Base-by-base conservation (phyloP, 2,797 vertebrate genomes). In the Sebastes vulpes region DNA sequence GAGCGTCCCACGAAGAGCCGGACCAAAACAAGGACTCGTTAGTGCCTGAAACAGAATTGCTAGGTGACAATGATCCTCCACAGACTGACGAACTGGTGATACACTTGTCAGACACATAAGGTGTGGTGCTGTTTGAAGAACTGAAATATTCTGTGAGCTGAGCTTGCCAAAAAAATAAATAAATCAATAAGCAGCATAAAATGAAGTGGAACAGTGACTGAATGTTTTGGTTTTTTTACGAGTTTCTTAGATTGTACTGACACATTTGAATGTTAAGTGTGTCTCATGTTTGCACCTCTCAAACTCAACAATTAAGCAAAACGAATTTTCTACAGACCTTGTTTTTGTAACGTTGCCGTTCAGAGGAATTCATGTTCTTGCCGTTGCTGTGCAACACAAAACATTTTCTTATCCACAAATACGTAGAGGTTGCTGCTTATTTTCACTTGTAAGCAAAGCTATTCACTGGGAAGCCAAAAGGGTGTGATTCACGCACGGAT, bases 41-140 rank as follows among this genome's bases (percentile, higher is more conserved):
- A 4, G 97, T 98, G 75, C 97, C 97, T 1, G 98, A 99, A 91
- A 98, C 98, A 1, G 98, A 99, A 90, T 95, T 99, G 72, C 93
- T 98, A 31, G 98, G 97, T 2, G 97, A 98, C 90, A 97, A 85
- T 84, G 98, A 98, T 71, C 93, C 92, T 28, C 91, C 96, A 87
- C 97, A 96, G 72, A 94, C 95, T 85, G 97, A 97, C 0, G 74
- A 87, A 32, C 46, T 79, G 91, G 67, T 9, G 7, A 70, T 74
- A 20, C 71, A 84, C 48, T 26, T 84, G 50, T 89, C 92, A 29
- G 89, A 95, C 73, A 84, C 93, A 82, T 91, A 91, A 81, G 9
- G 35, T 26, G 16, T 11, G 9, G 2, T 9, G 72, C 20, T 46
- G 20, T 66, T 26, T 65, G 54, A 86, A 71, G 59, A 60, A 82